These are phyloP conservation scores for Progne subis DNA, from an alignment of 2,113 vertebrate genomes.

Conservation along the genomic window DNA sequence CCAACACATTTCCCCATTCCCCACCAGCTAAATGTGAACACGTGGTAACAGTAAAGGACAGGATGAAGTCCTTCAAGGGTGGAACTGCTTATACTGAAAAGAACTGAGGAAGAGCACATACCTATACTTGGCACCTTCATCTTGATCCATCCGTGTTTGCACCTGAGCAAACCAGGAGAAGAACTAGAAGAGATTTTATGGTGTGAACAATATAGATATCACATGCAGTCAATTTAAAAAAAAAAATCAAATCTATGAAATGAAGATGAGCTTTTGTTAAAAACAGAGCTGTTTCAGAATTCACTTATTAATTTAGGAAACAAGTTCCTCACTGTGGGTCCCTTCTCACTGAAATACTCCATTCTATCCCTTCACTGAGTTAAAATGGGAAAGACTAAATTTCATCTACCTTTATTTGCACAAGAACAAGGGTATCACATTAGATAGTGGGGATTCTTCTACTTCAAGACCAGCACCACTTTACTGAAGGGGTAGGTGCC, in stretches of 20 bases:
- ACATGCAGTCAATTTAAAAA: background rate
- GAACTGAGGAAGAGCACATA: conserved; percentile 57
- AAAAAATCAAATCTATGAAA: background rate
- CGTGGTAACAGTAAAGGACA: fast-evolving
- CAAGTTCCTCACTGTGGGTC: background rate
- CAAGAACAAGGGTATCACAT: background rate
- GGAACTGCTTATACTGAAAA: background rate
- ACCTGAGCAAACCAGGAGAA: conserved; percentile 97
- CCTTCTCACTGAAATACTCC: background rate
- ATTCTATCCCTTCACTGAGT: background rate
- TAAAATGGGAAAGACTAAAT: background rate
- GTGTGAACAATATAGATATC: background rate
- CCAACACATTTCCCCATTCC: background rate
- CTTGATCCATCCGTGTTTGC: conserved; percentile 92
- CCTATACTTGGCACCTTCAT: conserved; percentile 92
- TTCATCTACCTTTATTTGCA: background rate
- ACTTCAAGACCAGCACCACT: background rate
- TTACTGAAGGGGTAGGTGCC: background rate
- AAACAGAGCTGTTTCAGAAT: background rate
- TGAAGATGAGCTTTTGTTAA: background rate
- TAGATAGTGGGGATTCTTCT: background rate
- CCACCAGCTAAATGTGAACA: background rate
- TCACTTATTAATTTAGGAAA: background rate
- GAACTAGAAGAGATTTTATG: conserved; percentile 82
- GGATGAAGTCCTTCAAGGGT: background rate